Conservation (phyloP, 2,888 invertebrate species). For the Argyra leucocephala region DNA sequence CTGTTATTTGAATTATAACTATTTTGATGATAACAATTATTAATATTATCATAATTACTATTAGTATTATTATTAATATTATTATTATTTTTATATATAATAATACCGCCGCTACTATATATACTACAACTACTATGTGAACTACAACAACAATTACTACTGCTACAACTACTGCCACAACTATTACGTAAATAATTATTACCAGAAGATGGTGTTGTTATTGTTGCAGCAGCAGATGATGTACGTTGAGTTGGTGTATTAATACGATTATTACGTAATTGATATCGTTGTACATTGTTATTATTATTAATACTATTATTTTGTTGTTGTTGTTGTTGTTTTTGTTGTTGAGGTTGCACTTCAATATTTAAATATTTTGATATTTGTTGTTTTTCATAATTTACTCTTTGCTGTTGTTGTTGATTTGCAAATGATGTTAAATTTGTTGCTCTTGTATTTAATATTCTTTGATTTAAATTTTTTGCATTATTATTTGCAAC, state of each 20-base stretch:
- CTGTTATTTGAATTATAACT: no score
- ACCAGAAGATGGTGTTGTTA: neutral
- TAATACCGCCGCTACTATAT: conserved; percentile 3
- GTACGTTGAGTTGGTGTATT: conserved; percentile 2
- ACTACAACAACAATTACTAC: neutral
- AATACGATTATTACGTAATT: neutral
- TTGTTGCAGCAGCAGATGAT: conserved; percentile 6
- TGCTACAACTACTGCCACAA: neutral
- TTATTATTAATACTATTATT: neutral
- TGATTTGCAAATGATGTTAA: conserved; percentile 22
- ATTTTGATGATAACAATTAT: no score
- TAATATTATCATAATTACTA: neutral
- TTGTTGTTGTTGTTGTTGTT: neutral
- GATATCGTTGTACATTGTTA: neutral
- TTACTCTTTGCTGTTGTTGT: neutral
- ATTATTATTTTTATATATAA: neutral
- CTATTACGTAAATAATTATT: neutral
- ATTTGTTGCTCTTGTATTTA: conserved; percentile 16
- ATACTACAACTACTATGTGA: conserved; percentile 1
- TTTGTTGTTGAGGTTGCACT: conserved; percentile 13
- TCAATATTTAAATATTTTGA: conserved; percentile 24
- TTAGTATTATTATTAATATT: neutral
- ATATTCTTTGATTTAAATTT: conserved; percentile 7
- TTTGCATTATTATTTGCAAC: neutral
- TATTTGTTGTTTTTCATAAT: conserved; percentile 11